Percentiles rank a stretch among this genome's conserved stretches.
These are phyloP conservation scores for Melanerpes aurifrons DNA, from an alignment of 2,113 vertebrate species.

Conservation along the genomic window DNA sequence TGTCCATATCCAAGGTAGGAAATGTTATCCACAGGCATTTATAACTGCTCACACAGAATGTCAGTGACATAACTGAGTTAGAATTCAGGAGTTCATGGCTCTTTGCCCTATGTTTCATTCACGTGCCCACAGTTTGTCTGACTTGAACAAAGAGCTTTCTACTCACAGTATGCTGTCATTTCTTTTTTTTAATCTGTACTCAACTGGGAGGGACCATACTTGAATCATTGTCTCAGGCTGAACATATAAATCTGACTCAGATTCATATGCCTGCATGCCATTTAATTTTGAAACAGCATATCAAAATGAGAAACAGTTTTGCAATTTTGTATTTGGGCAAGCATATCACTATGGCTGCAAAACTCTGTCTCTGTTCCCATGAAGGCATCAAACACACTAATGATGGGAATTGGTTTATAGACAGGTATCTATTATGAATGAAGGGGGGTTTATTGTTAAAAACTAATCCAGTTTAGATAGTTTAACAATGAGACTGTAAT, in stretches of 20 bases:
- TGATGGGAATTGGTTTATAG: neutral
- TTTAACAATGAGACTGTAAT: neutral
- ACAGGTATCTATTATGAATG: neutral
- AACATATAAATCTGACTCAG: neutral
- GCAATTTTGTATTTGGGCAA: neutral
- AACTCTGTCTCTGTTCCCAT: neutral
- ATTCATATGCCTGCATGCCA: neutral
- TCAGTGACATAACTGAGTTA: neutral
- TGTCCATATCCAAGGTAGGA: neutral
- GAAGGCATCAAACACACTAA: neutral
- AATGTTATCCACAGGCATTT: neutral
- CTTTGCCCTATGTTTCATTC: neutral
- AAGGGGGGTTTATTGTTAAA: neutral
- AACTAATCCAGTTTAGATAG: neutral
- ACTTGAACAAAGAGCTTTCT: neutral
- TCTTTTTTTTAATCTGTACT: neutral
- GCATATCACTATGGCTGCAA: neutral
- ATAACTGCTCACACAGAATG: neutral
- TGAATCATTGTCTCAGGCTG: neutral
- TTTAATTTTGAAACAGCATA: constrained; percentile 14
- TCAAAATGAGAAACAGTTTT: constrained; percentile 6
- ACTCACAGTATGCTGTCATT: neutral
- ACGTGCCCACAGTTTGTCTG: neutral
- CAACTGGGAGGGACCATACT: neutral
- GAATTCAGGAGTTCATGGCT: neutral